Evolutionary conservation across 2,113 vertebrate genomes (phyloP), one percentile per base, ranked within the genome.

Genomic region (Myiagra hebetior): DNA sequence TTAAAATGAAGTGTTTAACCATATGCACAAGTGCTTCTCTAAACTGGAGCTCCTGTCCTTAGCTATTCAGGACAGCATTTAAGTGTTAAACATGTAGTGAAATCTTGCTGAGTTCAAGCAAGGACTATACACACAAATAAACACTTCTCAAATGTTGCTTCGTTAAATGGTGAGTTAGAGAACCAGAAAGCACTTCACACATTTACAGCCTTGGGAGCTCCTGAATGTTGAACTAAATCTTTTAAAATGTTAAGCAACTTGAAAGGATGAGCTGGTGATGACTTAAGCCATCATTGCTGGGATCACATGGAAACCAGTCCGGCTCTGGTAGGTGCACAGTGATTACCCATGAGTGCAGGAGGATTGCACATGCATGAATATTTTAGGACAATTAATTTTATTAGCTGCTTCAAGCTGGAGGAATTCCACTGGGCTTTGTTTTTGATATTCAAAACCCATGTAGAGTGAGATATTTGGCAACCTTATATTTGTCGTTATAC

Each of bases 151-250:
- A 17, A 16, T 22, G 21, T 41, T 57, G 13, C 24, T 83, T 83
- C 0, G 2, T 44, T 67, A 39, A 68, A 44, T 22, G 23, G 11
- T 8, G 28, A 83, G 31, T 76, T 53, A 20, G 0, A 53, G 72
- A 50, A 69, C 11, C 31, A 86, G 42, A 84, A 64, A 91, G 7
- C 21, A 73, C 41, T 90, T 79, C 4, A 33, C 56, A 74, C 42
- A 19, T 73, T 27, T 52, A n/a, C 68, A 72, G 9, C 24, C 39
- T 52, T 70, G 31, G 21, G 60, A 85, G 72, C 44, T 95, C 14
- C 41, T 64, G 37, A 24, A 46, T 72, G 33, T 42, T 72, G 27
- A 79, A 68, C 42, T 35, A 67, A 95, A 68, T 37, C 23, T 67
- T 39, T 79, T 72, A 19, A 60, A 85, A 85, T 28, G 15, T 60